Evolutionary conservation across 2,113 vertebrate genomes (phyloP), one percentile per base, ranked within the genome.

Genomic region (Arvicanthis niloticus): DNA sequence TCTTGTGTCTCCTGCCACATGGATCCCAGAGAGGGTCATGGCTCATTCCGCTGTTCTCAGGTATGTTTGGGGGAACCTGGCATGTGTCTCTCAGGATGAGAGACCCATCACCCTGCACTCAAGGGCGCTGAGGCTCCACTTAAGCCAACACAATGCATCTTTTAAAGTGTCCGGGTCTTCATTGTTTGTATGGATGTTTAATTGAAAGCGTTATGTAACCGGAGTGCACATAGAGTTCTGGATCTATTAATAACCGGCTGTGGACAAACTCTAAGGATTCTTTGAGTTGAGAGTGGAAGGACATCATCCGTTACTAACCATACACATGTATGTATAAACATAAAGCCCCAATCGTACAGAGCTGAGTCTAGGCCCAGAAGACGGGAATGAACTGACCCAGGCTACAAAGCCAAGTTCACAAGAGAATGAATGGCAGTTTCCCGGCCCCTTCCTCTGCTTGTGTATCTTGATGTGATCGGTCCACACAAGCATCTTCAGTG

Each of bases 201-300:
- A 96, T 88, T 95, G 96, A 56, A 94, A 42, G 60, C 0, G 56
- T 97, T 97, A 98, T 15, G 16, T 94, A 98, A 97, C 73, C 86
- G 68, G 78, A 58, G 89, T 53, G 86, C 89, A 86, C 40, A 1
- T 76, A 95, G 62, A 93, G 75, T 85, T 62, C 95, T 13, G 40
- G 94, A 84, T 78, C 96, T 97, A 95, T 96, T 94, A 97, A 93
- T 80, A 97, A 95, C 89, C 19, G 94, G 86, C 89, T 82, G 73
- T 65, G 67, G 29, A 56, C 86, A 84, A 72, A 96, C 21, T 86
- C 91, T 0, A 65, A 96, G 40, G 89, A 92, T 68, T 87, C 90
- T 76, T 53, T 2, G 10, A 68, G 86, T 91, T 93, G 48, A 26
- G 77, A 80, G 42, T 70, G 17, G 60, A 65, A 96, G 31, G 51